Percentiles rank a stretch among this genome's conserved stretches.
phyloP scores from a whole-genome alignment of 2,113 vertebrate species.

The Bucco capensis region DNA sequence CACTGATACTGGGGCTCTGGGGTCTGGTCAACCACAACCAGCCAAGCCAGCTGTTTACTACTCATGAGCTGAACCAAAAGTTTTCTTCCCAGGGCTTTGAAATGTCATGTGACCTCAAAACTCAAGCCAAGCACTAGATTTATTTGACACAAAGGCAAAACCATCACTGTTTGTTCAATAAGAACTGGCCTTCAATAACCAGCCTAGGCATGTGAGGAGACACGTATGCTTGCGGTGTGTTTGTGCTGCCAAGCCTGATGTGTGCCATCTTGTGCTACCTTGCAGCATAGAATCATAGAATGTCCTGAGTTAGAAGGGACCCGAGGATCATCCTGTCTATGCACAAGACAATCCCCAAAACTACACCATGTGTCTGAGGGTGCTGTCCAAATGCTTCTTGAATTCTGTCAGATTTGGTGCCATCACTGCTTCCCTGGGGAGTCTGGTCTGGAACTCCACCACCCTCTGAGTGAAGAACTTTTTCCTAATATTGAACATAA shows the following conservation, averaged over 20 bases:
- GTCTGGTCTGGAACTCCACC: too few species aligned
- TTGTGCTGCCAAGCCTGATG: not conserved
- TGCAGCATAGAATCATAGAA: not conserved
- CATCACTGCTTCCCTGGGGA: too few species aligned
- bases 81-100: not conserved
- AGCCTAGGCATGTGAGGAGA: fast-evolving
- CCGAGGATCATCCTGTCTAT: too few species aligned
- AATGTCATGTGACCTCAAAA: not conserved
- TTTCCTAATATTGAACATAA: too few species aligned
- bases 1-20: too few species aligned
- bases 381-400: too few species aligned
- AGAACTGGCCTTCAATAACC: not conserved
- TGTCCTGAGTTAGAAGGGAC: too few species aligned
- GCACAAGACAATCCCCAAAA: too few species aligned
- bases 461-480: too few species aligned
- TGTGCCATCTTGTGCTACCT: not conserved
- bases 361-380: too few species aligned
- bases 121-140: not conserved
- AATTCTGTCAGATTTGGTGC: too few species aligned
- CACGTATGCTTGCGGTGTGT: fast-evolving
- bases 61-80: not conserved
- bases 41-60: not conserved
- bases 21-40: not conserved
- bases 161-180: not conserved
- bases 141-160: not conserved